Percentiles rank a stretch among this genome's conserved stretches.
Conservation (phyloP, 2,888 invertebrate species). For the Drosophila helvetica region DNA sequence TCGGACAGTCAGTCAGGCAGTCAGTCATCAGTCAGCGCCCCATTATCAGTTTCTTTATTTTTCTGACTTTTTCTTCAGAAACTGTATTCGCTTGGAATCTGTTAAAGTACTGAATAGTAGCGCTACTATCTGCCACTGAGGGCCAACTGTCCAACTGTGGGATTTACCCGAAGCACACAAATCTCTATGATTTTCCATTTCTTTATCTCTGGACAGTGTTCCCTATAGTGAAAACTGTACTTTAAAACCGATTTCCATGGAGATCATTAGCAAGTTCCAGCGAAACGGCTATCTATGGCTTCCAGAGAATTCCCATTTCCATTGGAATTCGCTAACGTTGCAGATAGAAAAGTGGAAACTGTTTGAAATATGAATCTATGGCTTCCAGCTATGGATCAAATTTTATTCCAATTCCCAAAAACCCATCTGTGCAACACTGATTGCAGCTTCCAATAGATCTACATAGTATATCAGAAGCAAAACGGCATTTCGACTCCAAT, state of each 20-base stretch:
- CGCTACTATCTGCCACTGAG: conserved; percentile 14
- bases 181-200: too few species aligned
- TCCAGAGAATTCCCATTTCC: not conserved
- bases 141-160: conserved; percentile 7
- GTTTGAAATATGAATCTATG: too few species aligned
- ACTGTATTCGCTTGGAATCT: conserved; percentile 11
- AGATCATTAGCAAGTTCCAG: too few species aligned
- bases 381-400: too few species aligned
- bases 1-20: too few species aligned
- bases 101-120: conserved; percentile 21
- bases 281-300: too few species aligned
- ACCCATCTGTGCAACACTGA: not conserved
- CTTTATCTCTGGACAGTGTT: too few species aligned
- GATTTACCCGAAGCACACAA: not conserved
- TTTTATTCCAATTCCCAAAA: not conserved
- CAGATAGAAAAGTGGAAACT: too few species aligned
- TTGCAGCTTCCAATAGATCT: not conserved
- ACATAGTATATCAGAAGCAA: not conserved
- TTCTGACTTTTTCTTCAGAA: not conserved
- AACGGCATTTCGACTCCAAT: conserved; percentile 3
- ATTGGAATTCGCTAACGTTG: not conserved
- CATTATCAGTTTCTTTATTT: conserved; percentile 21
- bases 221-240: too few species aligned
- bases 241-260: too few species aligned
- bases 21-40: not conserved